Base-by-base conservation (phyloP, 2,797 vertebrate species). In the Pantherophis alleghaniensis region DNA sequence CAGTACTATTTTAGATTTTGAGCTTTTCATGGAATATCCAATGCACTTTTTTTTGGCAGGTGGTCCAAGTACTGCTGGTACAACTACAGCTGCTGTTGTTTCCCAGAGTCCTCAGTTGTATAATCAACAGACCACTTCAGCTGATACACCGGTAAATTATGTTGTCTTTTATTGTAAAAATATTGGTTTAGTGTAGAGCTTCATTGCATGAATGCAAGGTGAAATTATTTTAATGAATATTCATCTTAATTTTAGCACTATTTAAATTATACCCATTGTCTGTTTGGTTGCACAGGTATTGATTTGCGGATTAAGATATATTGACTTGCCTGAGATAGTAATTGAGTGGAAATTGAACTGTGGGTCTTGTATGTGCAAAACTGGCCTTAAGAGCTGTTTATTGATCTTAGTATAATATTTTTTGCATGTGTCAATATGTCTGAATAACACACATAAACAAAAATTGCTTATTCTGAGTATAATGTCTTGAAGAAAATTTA, bases 41-140 rank as follows among this genome's bases (percentile, higher is more conserved):
- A 55, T 90, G 57, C 26, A 97, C 96, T 93, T 0, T 92, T 5
- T 95, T 7, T 96, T 97, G 92, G 95, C 96, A 98, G 98, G 98
- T 95, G 95, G 97, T 93, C 96, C 98, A 0, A 97, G 98, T 95
- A 98, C 93, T 86, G 42, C 98, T 88, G 97, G 98, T 47, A 98
- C 74, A 47, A 83, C 98, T 92, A 98, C 98, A 86, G 98, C 98
- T 42, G 98, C 99, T 16, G 99, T 99, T 5, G 99, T 99, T 61
- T 98, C 99, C 93, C 99, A 99, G 96, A 98, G 97, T 93, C 98
- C 99, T 47, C 99, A 99, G 94, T 98, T 99, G 56, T 99, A 99
- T 94, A 98, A 97, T 97, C 99, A 99, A 66, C 98, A 98, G 20
- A 98, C 98, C 86, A 98, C 97, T 87, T 97, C 97, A 18, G 97